These are phyloP conservation scores for Myotis brandtii DNA, from an alignment of 2,113 vertebrate species.

Conservation along the genomic window DNA sequence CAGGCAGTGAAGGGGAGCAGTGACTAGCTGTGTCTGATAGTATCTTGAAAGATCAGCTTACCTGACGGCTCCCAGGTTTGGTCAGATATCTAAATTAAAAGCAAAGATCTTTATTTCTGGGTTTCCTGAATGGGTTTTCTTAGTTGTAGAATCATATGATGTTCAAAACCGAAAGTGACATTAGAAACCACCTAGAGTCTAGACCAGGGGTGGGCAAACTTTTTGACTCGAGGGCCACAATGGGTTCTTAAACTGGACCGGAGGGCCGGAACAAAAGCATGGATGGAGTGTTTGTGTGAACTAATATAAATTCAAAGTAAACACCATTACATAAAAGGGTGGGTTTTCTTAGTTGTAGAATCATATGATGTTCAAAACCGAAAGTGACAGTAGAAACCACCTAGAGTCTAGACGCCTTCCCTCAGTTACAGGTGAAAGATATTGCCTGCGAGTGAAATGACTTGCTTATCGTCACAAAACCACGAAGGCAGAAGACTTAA, in stretches of 20 bases:
- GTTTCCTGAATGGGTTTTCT: background rate
- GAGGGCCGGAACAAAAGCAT: too few species aligned
- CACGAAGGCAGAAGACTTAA: background rate
- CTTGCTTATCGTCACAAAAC: background rate
- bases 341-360: background rate
- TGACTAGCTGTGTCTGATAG: background rate
- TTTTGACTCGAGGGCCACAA: too few species aligned
- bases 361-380: background rate
- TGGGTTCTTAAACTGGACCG: too few species aligned
- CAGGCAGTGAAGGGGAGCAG: background rate
- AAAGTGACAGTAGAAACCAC: slow-evolving; percentile 2
- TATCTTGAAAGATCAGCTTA: background rate
- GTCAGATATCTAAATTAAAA: background rate
- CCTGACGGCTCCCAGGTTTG: background rate
- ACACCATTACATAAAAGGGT: too few species aligned
- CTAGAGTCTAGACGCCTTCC: background rate
- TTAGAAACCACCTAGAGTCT: background rate
- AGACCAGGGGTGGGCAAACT: too few species aligned
- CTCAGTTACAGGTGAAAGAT: background rate
- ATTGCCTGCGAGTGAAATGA: background rate
- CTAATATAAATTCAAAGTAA: too few species aligned
- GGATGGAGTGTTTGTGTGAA: too few species aligned
- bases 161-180: background rate
- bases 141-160: background rate
- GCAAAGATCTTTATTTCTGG: background rate